Conservation (phyloP, 2,888 invertebrate species). For the Metallyticus violacea region DNA sequence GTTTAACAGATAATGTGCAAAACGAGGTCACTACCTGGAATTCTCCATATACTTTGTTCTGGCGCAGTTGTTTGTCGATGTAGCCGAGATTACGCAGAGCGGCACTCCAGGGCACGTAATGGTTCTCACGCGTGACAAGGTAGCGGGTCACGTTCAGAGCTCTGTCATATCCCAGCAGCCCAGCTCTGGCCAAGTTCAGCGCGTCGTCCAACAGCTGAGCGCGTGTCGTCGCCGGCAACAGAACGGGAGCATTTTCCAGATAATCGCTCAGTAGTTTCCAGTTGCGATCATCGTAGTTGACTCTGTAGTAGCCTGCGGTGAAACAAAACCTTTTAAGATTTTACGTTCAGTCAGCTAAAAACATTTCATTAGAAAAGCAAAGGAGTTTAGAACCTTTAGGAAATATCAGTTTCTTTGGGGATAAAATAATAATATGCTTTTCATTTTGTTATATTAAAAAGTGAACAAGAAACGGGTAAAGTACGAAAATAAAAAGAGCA, state of each 20-base stretch:
- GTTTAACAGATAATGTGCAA: too few relatives aligned
- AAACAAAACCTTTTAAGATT: too few relatives aligned
- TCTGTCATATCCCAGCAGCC: conserved; percentile 59
- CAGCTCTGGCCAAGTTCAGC: conserved; percentile 72
- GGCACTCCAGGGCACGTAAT: conserved; percentile 66
- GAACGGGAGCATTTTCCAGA: conserved; percentile 51
- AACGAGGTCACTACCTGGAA: conserved; percentile 52
- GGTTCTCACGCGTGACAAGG: conserved; percentile 55
- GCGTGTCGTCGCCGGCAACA: conserved; percentile 67
- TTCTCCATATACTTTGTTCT: conserved; percentile 57
- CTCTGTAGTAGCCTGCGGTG: conserved; percentile 66
- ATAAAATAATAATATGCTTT: too few relatives aligned
- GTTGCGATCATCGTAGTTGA: conserved; percentile 68
- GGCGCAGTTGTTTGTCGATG: not conserved
- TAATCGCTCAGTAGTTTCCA: conserved; percentile 53
- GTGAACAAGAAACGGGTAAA: too few relatives aligned
- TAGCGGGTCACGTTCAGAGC: conserved; percentile 64
- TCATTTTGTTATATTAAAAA: too few relatives aligned
- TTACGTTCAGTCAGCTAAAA: too few relatives aligned
- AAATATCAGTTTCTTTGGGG: too few relatives aligned
- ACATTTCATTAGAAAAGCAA: too few relatives aligned
- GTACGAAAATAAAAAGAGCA: too few relatives aligned
- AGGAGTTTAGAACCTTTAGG: too few relatives aligned
- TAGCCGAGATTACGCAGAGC: conserved; percentile 44
- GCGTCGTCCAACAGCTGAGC: conserved; percentile 89